Percentiles rank a stretch among this genome's conserved stretches.
phyloP scores from a whole-genome alignment of 2,113 vertebrate species.

The Cygnus buccinator region DNA sequence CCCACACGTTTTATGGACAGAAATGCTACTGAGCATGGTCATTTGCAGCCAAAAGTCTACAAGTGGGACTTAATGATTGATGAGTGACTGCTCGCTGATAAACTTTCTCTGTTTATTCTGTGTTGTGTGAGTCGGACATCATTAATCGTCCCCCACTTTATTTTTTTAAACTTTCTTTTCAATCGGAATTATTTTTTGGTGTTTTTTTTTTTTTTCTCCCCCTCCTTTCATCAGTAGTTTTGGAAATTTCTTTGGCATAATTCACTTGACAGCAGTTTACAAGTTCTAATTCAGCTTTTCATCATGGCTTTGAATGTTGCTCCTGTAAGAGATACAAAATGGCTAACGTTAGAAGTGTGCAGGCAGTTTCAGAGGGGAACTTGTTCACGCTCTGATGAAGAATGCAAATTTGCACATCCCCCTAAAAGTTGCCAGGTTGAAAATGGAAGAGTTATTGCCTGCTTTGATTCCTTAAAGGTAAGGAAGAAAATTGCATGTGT shows the following conservation, averaged over 20 bases:
- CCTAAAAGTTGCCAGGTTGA: conserved; percentile 98
- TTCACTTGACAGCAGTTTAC: conserved; percentile 36
- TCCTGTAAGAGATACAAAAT: conserved; percentile 93
- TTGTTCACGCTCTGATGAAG: conserved; percentile 94
- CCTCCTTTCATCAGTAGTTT: conserved; percentile 7
- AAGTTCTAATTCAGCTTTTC: conserved; percentile 43
- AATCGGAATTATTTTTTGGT: background rate
- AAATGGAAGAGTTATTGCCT: conserved; percentile 96
- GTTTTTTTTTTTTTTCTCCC: background rate
- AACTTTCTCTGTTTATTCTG: conserved; percentile 69
- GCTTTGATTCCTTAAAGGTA: conserved; percentile 98
- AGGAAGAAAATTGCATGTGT: conserved; percentile 52
- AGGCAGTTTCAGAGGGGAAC: conserved; percentile 96
- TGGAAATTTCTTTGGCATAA: conserved; percentile 30
- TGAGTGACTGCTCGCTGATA: conserved; percentile 79
- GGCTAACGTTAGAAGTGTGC: conserved; percentile 96
- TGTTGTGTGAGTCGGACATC: conserved; percentile 65
- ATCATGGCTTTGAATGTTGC: conserved; percentile 94
- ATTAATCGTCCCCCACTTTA: conserved; percentile 25
- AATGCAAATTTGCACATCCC: conserved; percentile 98
- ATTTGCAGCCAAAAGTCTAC: conserved; percentile 75
- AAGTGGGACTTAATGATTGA: conserved; percentile 82
- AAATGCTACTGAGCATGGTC: conserved; percentile 78
- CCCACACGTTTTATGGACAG: conserved; percentile 56
- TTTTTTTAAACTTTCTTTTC: conserved; percentile 4